Evolutionary conservation across 2,113 vertebrate species (phyloP), one percentile per base, ranked within the genome.

Genomic region (Eptesicus fuscus): DNA sequence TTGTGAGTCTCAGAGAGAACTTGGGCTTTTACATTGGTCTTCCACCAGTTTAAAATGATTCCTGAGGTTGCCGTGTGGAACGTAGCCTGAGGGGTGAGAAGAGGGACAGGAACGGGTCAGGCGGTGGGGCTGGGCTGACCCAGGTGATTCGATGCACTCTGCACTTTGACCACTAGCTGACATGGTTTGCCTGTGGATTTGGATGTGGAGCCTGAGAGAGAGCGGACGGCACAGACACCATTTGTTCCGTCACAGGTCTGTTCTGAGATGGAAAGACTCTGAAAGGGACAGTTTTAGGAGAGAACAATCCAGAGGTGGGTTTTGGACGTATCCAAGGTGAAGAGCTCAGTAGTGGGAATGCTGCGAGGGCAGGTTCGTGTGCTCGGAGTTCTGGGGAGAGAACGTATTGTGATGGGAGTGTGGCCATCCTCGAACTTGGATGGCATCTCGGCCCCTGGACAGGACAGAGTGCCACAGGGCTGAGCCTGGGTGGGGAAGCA

Each of bases 381-480:
- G 18, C 37, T 9, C 0, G 1, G 76, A 35, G 22, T 17, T 23
- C 40, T 0, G 9, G 35, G 20, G 35, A 8, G 14, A 35, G 37
- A 32, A 3, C 0, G 7, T 18, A 17, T 4, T 16, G 0, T 0
- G 1, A 16, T 2, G 44, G 63, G 40, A 2, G 1, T 0, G 2
- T 10, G 13, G 28, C 47, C 0, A 0, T 65, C 49, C 17, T 47
- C 3, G 0, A 20, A 2, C 53, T 10, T 1, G 4, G 22, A 18
- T 2, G 56, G 53, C 4, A 0, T 67, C 61, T 32, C 18, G 1
- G 32, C 71, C 63, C 16, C 0, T 1, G 65, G 28, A 37, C 5
- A 12, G 71, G n/a, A 56, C 0, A 0, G 74, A 44, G 32, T 7
- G 7, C 12, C 37, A 23, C 3, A 83, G 25, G 91, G 23, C 17